Evolutionary conservation across 2,888 invertebrate species (phyloP).

Genomic region (Tachina lurida): DNA sequence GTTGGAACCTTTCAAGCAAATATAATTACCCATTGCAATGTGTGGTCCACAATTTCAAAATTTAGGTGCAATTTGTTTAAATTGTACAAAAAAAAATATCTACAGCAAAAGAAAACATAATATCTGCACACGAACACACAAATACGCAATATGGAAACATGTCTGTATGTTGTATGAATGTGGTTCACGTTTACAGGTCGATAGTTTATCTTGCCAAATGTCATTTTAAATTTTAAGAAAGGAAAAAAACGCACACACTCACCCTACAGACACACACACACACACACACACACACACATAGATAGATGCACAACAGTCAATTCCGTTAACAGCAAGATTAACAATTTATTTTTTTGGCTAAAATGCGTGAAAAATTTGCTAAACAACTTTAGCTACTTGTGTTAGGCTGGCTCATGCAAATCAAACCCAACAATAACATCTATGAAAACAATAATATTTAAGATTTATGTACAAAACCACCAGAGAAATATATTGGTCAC

Average conservation of each 20-base stretch:
- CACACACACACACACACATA: neutral
- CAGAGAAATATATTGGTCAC: constrained; percentile 49
- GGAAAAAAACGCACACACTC: constrained; percentile 20
- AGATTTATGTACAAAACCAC: constrained; percentile 61
- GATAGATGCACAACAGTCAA: neutral
- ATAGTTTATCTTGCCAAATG: constrained; percentile 70
- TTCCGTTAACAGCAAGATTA: constrained; percentile 19
- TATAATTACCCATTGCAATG: constrained; percentile 59
- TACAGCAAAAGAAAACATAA: constrained; percentile 8
- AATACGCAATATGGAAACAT: constrained; percentile 1
- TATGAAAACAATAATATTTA: constrained; percentile 43
- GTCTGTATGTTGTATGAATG: constrained; percentile 23
- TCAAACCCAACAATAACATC: constrained; percentile 29
- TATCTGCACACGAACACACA: constrained; percentile 17
- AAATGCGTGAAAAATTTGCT: constrained; percentile 71
- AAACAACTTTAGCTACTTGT: constrained; percentile 69
- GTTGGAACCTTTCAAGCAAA: constrained; percentile 37
- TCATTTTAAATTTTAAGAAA: constrained; percentile 64
- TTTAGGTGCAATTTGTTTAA: constrained; percentile 60
- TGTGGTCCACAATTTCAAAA: constrained; percentile 66
- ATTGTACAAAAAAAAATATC: constrained; percentile 20
- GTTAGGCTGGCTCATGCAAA: constrained; percentile 50
- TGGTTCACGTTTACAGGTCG: constrained; percentile 70
- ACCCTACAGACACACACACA: neutral
- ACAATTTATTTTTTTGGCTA: constrained; percentile 30